phyloP scores from a whole-genome alignment of 2,797 vertebrate genomes.

The Lepilemur ruficaudatus region DNA sequence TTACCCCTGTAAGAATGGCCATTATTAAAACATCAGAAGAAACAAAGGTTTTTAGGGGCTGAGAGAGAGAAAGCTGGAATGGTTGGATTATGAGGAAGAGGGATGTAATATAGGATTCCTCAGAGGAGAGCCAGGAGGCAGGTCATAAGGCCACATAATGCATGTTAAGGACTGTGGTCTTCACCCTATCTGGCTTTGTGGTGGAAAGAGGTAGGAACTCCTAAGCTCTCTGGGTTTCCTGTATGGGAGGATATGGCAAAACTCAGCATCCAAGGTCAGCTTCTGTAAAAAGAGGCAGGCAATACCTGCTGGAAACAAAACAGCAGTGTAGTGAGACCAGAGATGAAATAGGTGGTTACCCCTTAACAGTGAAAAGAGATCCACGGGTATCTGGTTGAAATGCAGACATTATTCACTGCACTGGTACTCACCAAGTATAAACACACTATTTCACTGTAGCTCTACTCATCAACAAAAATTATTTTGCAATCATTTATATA shows the following conservation, averaged over 20 bases:
- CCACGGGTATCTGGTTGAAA: neutral
- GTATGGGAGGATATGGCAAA: neutral
- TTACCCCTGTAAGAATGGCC: too few relatives aligned
- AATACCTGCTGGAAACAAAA: neutral
- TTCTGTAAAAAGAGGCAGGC: neutral
- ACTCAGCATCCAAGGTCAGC: neutral
- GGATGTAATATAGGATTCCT: neutral
- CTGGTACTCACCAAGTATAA: neutral
- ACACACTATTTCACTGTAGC: neutral
- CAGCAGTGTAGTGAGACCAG: neutral
- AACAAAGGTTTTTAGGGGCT: neutral
- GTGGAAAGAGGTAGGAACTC: rapidly evolving
- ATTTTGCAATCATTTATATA: neutral
- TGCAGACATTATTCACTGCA: neutral
- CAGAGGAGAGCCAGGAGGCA: neutral
- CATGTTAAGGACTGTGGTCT: neutral
- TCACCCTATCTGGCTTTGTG: neutral
- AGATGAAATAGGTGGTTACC: neutral
- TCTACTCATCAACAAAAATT: neutral
- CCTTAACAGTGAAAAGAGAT: neutral
- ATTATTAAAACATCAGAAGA: neutral
- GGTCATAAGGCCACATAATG: neutral
- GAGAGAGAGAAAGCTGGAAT: neutral
- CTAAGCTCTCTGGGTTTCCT: neutral
- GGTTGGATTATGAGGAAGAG: rapidly evolving